Percentiles rank a stretch among this genome's conserved stretches.
Evolutionary conservation across 53 echinoderm and acorn worm species (phyloP).

Genomic region (Paelopatides confundens): DNA sequence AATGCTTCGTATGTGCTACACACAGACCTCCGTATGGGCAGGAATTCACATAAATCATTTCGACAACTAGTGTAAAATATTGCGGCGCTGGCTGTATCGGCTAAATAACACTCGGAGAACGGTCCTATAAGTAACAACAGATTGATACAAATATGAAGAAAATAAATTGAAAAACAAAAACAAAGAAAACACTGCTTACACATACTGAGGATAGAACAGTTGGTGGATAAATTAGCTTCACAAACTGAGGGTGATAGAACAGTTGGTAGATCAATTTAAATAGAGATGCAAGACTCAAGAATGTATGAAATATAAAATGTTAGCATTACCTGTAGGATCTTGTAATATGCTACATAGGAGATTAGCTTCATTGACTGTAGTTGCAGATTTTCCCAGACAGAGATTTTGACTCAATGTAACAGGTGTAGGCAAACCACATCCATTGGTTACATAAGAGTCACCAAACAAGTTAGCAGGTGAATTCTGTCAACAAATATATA

Average conservation of each 20-base stretch:
- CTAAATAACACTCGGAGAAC: neutral
- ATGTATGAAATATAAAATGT: too few species aligned
- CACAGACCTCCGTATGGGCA: neutral
- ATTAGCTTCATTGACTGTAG: neutral
- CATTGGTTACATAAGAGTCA: neutral
- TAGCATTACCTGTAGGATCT: neutral
- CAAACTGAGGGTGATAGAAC: too few species aligned
- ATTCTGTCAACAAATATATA: neutral
- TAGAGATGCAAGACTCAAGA: too few species aligned
- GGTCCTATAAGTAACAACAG: neutral
- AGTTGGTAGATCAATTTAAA: too few species aligned
- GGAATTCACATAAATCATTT: neutral
- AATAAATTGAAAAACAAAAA: too few species aligned
- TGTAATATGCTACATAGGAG: neutral
- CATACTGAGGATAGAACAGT: too few species aligned
- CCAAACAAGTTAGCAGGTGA: neutral
- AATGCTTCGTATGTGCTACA: conserved; percentile 5
- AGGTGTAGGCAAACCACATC: neutral
- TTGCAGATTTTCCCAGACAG: neutral
- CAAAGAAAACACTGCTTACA: too few species aligned
- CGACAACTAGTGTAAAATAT: neutral
- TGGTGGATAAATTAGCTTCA: too few species aligned
- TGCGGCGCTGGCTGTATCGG: neutral
- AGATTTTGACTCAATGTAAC: neutral
- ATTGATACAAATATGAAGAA: too few species aligned